Conservation (phyloP, 2,888 invertebrate species). For the Drosophila buzzatii region DNA sequence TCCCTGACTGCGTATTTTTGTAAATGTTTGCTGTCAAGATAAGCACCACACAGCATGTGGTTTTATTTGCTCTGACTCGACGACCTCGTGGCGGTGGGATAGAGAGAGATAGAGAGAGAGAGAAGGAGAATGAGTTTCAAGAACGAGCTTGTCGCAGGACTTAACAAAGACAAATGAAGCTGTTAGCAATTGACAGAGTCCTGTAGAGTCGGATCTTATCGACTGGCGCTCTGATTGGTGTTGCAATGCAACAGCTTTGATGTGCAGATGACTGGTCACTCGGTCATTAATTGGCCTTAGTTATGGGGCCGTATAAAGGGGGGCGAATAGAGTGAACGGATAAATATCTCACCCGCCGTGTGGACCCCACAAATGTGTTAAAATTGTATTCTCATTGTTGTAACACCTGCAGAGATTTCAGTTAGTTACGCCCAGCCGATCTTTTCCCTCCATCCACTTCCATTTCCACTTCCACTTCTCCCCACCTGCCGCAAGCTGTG, state of each 20-base stretch:
- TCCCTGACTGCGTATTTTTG: constrained; percentile 53
- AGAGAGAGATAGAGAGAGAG: neutral
- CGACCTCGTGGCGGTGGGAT: neutral
- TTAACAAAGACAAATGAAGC: constrained; percentile 78
- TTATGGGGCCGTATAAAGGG: constrained; percentile 48
- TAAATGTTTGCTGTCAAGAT: constrained; percentile 80
- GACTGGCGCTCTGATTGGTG: constrained; percentile 49
- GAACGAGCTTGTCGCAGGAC: constrained; percentile 59
- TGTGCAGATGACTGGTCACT: constrained; percentile 64
- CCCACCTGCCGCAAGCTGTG: constrained; percentile 20
- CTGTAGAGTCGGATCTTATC: constrained; percentile 29
- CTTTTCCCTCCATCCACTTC: too few species aligned
- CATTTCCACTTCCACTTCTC: neutral
- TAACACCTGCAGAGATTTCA: neutral
- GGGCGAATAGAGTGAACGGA: too few species aligned
- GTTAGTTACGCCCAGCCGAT: neutral
- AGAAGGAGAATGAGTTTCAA: neutral
- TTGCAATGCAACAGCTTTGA: constrained; percentile 55
- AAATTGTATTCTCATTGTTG: neutral
- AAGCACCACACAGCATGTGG: constrained; percentile 75
- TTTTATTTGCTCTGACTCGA: constrained; percentile 37
- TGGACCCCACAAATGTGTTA: neutral
- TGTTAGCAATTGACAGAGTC: constrained; percentile 54
- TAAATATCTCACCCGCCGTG: too few species aligned
- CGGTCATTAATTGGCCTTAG: constrained; percentile 73